Evolutionary conservation across 2,113 vertebrate genomes (phyloP).

Genomic region (human (Homo sapiens)): GRCh38 chr3:75192501-75193000

Average conservation of each 20-base stretch:
- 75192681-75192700: neutral
- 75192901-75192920: neutral
- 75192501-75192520: neutral
- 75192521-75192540: neutral
- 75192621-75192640: neutral
- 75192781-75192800: neutral
- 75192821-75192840: neutral
- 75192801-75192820: neutral
- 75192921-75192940: neutral
- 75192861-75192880: neutral
- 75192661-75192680: neutral
- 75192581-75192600: fast-evolving
- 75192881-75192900: neutral
- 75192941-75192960: neutral
- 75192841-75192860: neutral
- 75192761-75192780: neutral
- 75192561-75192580: neutral
- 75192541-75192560: neutral
- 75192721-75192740: neutral
- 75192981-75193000: neutral
- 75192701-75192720: neutral
- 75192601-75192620: neutral
- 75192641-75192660: neutral
- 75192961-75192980: neutral
- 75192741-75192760: neutral